Evolutionary conservation across 2,113 vertebrate species (phyloP), one percentile per base, ranked within the genome.

Genomic region (Leiothrix lutea): DNA sequence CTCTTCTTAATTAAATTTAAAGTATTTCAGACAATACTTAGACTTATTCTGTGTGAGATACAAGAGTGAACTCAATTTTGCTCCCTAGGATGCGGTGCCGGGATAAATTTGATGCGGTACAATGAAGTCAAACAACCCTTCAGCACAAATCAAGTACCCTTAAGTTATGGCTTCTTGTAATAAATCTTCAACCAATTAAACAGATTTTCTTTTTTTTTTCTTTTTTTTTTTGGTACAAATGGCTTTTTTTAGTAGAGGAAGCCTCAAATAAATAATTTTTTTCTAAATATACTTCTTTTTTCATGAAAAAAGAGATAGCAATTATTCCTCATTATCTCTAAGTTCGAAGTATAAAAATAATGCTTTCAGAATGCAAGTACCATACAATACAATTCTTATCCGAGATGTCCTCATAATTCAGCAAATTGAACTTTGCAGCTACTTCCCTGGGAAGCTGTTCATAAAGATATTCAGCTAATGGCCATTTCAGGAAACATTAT

Each of bases 391-490:
- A 86, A 85, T 91, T 82, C 90, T 92, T 94, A 93, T 86, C 88
- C 2, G 16, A 81, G 82, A 95, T 64, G 75, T 80, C 81, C 87
- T 92, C 81, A 36, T 96, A 95, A 96, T 95, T 93, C 95, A 94
- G 72, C 64, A 95, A 96, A 97, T 85, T 97, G 95, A 97, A 97
- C 95, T 96, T 88, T 93, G 81, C 80, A 92, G 78, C 44, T 93
- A 87, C 94, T 97, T 85, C 38, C 78, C 72, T 58, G 69, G 92
- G 93, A 97, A 97, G 88, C 86, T 92, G 77, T 94, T 97, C 90
- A 71, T 92, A 92, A 88, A 97, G 78, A 87, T 51, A 86, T 54
- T 79, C 64, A 64, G 94, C 86, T 97, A 97, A 97, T 97, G 92
- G 93, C 71, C 86, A 77, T 97, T 93, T 96, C 92, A 85, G 90